These are phyloP conservation scores for Megalurothrips usitatus DNA, from an alignment of 2,888 invertebrate species.

Conservation along the genomic window DNA sequence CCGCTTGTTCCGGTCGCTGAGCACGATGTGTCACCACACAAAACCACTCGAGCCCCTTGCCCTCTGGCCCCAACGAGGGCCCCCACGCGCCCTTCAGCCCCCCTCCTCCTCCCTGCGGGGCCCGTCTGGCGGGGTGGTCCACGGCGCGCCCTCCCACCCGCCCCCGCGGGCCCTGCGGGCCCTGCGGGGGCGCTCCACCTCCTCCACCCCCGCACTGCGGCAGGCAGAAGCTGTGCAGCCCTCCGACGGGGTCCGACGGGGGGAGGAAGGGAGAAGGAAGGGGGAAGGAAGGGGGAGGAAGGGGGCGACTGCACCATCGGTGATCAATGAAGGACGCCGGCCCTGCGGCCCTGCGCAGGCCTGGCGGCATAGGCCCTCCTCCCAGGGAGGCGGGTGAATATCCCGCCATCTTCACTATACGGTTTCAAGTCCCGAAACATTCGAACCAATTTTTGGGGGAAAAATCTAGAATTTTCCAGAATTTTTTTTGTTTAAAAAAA, in stretches of 20 bases:
- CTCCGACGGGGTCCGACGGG: not conserved
- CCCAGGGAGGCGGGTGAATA: not conserved
- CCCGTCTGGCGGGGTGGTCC: not conserved
- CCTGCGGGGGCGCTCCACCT: too few relatives aligned
- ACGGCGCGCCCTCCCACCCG: not conserved
- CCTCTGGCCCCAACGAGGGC: too few relatives aligned
- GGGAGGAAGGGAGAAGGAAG: too few relatives aligned
- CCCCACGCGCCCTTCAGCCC: not conserved
- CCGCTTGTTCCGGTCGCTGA: not conserved
- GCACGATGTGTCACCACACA: not conserved
- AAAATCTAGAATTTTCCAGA: too few relatives aligned
- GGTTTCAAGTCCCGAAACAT: too few relatives aligned
- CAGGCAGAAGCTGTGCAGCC: not conserved
- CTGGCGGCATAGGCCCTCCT: not conserved
- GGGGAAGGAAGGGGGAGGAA: not conserved
- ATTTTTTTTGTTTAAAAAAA: too few relatives aligned
- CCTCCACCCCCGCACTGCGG: not conserved
- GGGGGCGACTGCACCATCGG: constrained; percentile 9
- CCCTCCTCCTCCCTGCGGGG: not conserved
- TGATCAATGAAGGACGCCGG: constrained; percentile 12
- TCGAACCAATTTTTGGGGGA: too few relatives aligned
- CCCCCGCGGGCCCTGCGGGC: not conserved
- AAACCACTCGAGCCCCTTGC: too few relatives aligned
- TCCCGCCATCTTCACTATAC: too few relatives aligned
- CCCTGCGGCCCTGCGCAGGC: not conserved